These are phyloP conservation scores for Catalaphyllia jardinei DNA, from an alignment of 64 coral and sea anemone genomes.

Conservation along the genomic window DNA sequence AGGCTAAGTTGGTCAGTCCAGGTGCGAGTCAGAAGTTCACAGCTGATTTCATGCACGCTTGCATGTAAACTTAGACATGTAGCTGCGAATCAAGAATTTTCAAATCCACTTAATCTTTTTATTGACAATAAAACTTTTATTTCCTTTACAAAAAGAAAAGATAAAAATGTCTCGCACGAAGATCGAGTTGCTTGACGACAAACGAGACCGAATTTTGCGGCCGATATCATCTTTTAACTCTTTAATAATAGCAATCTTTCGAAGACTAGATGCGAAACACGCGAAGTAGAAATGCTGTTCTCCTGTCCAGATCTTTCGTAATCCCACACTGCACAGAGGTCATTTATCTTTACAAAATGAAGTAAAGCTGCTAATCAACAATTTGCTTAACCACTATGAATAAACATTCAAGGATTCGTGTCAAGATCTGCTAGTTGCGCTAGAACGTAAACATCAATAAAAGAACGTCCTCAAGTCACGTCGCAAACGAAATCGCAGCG, in stretches of 20 bases:
- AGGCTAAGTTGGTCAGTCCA: not conserved
- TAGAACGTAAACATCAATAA: constrained; percentile 37
- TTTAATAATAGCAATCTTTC: not conserved
- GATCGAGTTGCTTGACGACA: not conserved
- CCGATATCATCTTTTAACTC: not conserved
- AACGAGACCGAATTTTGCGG: not conserved
- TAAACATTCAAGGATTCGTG: not conserved
- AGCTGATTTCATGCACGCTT: no score
- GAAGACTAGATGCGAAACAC: not conserved
- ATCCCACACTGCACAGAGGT: not conserved
- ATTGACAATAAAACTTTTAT: not conserved
- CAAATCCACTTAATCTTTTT: no score
- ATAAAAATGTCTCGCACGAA: not conserved
- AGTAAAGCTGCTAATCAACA: no score
- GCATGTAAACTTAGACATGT: no score
- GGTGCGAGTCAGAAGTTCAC: not conserved
- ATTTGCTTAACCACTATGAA: not conserved
- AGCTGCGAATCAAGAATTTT: no score
- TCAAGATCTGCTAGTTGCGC: not conserved
- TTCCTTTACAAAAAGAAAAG: not conserved
- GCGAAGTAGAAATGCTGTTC: not conserved
- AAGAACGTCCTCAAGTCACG: not conserved
- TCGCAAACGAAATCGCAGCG: not conserved
- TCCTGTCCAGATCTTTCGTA: not conserved
- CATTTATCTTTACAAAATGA: not conserved